Base-by-base conservation (phyloP, 1,140 invertebrate genomes). In the Cecropterus lyciades region DNA sequence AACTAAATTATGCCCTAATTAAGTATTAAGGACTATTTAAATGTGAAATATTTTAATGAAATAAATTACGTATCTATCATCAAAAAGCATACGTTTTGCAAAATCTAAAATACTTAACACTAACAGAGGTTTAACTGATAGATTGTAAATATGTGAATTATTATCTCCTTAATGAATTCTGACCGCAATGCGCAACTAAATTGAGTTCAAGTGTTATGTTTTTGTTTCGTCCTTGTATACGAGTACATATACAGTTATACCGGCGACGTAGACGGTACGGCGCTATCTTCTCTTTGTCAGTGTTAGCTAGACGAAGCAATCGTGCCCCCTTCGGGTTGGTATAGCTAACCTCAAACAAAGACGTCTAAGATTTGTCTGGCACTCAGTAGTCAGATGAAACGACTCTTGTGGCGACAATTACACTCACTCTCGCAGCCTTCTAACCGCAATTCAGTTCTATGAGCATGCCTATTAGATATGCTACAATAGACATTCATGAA, bases 311-410 rank as follows among this genome's bases (percentile, higher is more conserved):
- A 40, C 37, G 9, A 33, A n/a, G 40, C 40, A 43, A 43, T 43
- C 11, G 37, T 40, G 11, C 13, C n/a, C n/a, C 13, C 13, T 14
- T 14, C 40, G 40, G 40, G 40, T 14, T 43, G 40, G 40, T 43
- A 43, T 43, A 43, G 40, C 40, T 43, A 43, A 43, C 40, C 13
- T 30, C 27, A 14, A 51, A 30, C 13, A 51, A 51, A 51, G 48
- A 52, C 51, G 27, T 53, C 27, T 37, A 15, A 53, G 51, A 53
- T 53, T 53, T 15, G 51, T 27, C 51, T 53, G 27, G 51, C 51
- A 16, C 51, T 53, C 51, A 30, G 14, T 11, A 53, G 27, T 33
- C 27, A 53, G 51, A 53, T 53, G 51, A 53, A 53, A 27, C 14
- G 51, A 33, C 27, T 11, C 51, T 53, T 15, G 15, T 16, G 15